Evolutionary conservation across 2,888 invertebrate genomes (phyloP), one percentile per base, ranked within the genome.

Genomic region (Stratiomys singularior): DNA sequence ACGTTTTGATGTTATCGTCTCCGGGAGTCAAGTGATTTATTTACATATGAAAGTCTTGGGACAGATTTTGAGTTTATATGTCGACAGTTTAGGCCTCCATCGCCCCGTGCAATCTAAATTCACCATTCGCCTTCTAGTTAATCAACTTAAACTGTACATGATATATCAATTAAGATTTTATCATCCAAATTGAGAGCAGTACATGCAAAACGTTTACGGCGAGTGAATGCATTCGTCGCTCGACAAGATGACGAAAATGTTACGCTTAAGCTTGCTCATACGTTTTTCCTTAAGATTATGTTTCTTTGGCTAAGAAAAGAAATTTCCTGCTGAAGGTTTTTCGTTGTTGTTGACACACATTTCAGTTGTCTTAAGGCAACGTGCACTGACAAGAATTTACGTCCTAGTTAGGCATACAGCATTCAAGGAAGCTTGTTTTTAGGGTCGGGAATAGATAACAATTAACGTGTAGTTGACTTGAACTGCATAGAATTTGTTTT

Each of bases 121-220:
- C 46, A 58, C 72, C 72, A 72, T 28, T 72, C 72, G 74, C 64
- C 37, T 52, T 63, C 63, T 25, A 63, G 64, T 52, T 66, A 76
- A 76, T 76, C 76, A 76, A 64, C 64, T 47, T 47, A 76, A 76
- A 76, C 28, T 66, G 47, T 67, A 77, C 76, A 77, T 77, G 76
- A 77, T 77, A 77, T 77, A 77, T 77, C 76, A 77, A 77, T 77
- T 77, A 77, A 77, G 76, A 77, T 77, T 77, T 64, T 67, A 77
- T 77, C 76, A 28, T 5, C 66, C 60, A 46, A 67, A 76, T 76
- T 64, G 76, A 76, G 76, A 76, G 76, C 76, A 64, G 18, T 25
- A 76, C 76, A 76, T 76, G 76, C 52, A 66, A 47, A 74, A 37
- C 60, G 23, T 60, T 56, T 47, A 69, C 46, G 25, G 46, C 69